phyloP scores from a whole-genome alignment of 2,888 invertebrate species.

The Parasteatoda lunata region DNA sequence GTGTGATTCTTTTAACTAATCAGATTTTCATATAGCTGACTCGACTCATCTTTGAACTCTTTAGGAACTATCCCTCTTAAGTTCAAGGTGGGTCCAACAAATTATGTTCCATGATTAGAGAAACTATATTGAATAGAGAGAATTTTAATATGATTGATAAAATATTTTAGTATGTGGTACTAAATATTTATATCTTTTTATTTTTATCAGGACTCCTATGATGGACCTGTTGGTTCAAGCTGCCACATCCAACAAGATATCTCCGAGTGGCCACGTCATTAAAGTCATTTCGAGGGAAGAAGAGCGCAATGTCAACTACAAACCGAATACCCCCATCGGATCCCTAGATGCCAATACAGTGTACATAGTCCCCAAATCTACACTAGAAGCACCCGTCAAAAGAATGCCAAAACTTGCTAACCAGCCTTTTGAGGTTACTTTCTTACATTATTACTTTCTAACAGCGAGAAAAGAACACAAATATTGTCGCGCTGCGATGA shows the following conservation, averaged over 20 bases:
- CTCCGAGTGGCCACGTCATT: constrained; percentile 81
- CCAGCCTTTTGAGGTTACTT: constrained; percentile 79
- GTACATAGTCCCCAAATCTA: constrained; percentile 76
- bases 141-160: too few relatives aligned
- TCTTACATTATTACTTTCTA: neutral
- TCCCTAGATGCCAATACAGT: constrained; percentile 76
- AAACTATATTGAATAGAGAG: too few relatives aligned
- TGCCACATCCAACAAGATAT: constrained; percentile 78
- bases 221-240: constrained; percentile 85
- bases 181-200: neutral
- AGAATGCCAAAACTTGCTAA: constrained; percentile 73
- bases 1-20: too few relatives aligned
- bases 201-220: constrained; percentile 81
- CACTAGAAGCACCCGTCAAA: constrained; percentile 70
- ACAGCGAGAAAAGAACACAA: neutral
- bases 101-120: too few relatives aligned
- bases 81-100: too few relatives aligned
- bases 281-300: constrained; percentile 79
- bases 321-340: constrained; percentile 84
- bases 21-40: too few relatives aligned
- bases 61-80: too few relatives aligned
- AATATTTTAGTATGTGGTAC: too few relatives aligned
- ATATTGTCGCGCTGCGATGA: neutral
- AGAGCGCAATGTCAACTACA: constrained; percentile 78
- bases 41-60: too few relatives aligned